Base-by-base conservation (phyloP, 2,888 invertebrate species). In the Neoaliturus tenellus region DNA sequence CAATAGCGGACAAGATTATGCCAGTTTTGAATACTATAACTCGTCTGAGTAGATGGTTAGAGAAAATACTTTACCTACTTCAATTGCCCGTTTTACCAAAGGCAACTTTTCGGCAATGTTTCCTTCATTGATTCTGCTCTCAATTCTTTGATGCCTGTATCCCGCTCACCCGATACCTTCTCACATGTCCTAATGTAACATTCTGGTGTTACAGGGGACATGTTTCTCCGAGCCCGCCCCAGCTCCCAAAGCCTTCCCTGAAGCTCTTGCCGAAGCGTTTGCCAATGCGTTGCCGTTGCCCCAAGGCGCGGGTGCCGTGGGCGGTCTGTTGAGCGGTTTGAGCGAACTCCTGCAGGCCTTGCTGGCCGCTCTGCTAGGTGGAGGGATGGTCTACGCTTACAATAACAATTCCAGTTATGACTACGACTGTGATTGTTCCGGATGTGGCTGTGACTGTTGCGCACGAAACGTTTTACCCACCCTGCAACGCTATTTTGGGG, bases 181-280 rank as follows among this genome's bases (percentile, higher is more conserved):
- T 62, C 62, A 62, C 6, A 62, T 23, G 62, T 62, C 62, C 62
- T 62, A 62, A 62, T 28, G 62, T 62, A 62, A 62, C 62, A 62
- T 62, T 69, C n/a, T 69, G 23, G 23, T 69, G 69, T 69, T 69
- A 69, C 69, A 69, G 69, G 69, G 69, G 23, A 35, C 39, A 69
- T 69, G 69, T 20, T 39, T 69, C 69, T 69, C 69, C 35, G 69
- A 69, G 69, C 69, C 69, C 69, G 69, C 69, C 39, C 69, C 69
- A 69, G 69, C 69, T 69, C 69, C 69, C 39, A 69, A 69, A 69
- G 69, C 69, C 69, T 23, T 69, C 39, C 69, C 69, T 69, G 35
- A 69, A 33, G 69, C 69, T 69, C 39, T 69, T n/a, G 69, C 69
- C 35, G 69, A 69, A 69, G 69, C 69, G n/a, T 69, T 69, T 69